Percentiles rank a stretch among this genome's conserved stretches.
Evolutionary conservation across 2,797 vertebrate species (phyloP).

Genomic region (Anisognathus igniventris): DNA sequence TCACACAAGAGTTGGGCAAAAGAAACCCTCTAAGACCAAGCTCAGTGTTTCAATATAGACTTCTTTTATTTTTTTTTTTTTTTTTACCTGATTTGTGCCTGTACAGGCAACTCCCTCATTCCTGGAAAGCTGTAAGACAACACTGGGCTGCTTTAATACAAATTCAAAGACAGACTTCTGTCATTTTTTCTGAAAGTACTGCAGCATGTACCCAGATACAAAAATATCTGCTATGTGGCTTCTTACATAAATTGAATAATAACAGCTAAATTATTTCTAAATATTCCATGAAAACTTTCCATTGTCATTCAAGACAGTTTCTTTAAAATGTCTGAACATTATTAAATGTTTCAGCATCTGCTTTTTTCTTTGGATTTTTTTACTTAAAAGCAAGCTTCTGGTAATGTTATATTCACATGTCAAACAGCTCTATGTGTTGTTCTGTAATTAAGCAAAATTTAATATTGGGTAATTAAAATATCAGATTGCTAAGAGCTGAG

Average conservation of each 20-base stretch:
- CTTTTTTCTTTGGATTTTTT: not conserved
- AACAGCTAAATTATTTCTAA: not conserved
- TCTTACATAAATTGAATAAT: not conserved
- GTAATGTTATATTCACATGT: not conserved
- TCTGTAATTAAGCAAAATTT: not conserved
- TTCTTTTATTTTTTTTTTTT: too few relatives aligned
- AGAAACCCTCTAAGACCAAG: not conserved
- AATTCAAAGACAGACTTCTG: not conserved
- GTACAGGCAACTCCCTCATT: not conserved
- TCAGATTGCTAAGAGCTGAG: not conserved
- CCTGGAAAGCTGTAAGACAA: not conserved
- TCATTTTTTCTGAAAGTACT: not conserved
- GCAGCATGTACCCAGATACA: not conserved
- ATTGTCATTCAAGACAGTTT: not conserved
- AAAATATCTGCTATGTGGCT: not conserved
- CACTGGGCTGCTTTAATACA: not conserved
- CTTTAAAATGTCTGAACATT: not conserved
- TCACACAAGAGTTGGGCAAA: not conserved
- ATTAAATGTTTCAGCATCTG: not conserved
- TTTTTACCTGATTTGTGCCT: not conserved
- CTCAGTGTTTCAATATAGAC: not conserved
- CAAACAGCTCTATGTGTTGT: not conserved
- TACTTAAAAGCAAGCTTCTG: not conserved
- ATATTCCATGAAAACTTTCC: not conserved
- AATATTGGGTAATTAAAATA: not conserved